Base-by-base conservation (phyloP, 1,140 invertebrate species). In the Campoletis sonorensis region DNA sequence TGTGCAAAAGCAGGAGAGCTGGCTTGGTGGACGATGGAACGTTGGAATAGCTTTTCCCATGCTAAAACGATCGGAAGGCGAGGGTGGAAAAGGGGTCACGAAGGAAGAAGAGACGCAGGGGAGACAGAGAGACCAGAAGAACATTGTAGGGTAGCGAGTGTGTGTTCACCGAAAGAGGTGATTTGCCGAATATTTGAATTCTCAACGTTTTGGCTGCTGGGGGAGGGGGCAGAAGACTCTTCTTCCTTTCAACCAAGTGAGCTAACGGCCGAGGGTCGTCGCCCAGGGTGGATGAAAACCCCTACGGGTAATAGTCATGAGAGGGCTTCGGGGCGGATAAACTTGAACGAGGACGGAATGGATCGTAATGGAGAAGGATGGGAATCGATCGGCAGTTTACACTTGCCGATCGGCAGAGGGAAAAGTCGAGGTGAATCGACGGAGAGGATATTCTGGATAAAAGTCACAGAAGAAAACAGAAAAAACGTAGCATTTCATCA, bases 161-260 rank as follows among this genome's bases (percentile, higher is more conserved):
- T 72, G 70, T 72, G 68, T 71, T 77, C 54, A 68, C 30, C 71
- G 75, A 30, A 79, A 68, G 51, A 54, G 75, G 75, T 64, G 61
- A 76, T 80, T 76, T 84, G 76, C 72, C 75, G 82, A 81, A 82
- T 85, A 87, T 88, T 88, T 88, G 81, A 88, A 86, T 88, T 87
- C 83, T 81, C 80, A 80, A 87, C 73, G 64, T 71, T 79, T 68
- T 18, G 73, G 51, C n/a, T 10, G n/a, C n/a, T n/a, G n/a, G n/a
- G n/a, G n/a, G n/a, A n/a, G 40, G 40, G 40, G 40, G 11, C 5
- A 5, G 40, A 45, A 5, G 51, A n/a, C 33, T 49, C 33, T 21
- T 72, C 16, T 77, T 61, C 73, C 73, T 77, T 61, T 77, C 73
- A 77, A 77, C 73, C 15, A 77, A 75, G 23, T 54, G 61, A 61